These are phyloP conservation scores for Agrotis clavis DNA, from an alignment of 2,888 invertebrate genomes.

Conservation along the genomic window DNA sequence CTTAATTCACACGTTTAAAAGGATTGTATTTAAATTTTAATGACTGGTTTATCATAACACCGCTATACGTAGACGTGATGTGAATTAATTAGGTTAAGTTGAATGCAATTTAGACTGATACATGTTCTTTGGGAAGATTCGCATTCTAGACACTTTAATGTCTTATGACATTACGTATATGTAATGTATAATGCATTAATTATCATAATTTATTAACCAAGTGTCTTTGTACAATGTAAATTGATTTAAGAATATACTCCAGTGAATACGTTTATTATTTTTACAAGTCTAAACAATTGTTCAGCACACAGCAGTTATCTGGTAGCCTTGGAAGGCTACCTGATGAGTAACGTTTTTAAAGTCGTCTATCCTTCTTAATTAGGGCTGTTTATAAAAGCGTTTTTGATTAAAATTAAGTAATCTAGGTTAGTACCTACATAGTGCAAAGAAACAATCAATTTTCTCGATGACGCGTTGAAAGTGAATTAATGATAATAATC, in stretches of 20 bases:
- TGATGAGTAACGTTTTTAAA: not conserved
- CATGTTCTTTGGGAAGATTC: not conserved
- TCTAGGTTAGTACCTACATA: conserved; percentile 27
- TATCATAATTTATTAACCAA: not conserved
- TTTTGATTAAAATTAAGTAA: not conserved
- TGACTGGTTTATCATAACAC: conserved; percentile 26
- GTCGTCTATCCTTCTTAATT: not conserved
- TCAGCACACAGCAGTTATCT: too few species aligned
- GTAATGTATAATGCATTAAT: not conserved
- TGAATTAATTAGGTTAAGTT: conserved; percentile 28
- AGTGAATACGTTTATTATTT: not conserved
- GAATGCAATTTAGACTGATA: conserved; percentile 12
- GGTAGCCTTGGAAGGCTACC: too few species aligned
- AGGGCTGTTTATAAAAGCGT: too few species aligned
- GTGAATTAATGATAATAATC: conserved; percentile 29
- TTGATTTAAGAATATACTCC: not conserved
- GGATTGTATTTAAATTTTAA: conserved; percentile 66
- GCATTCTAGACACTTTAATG: not conserved
- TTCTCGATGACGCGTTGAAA: conserved; percentile 36
- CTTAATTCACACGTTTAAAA: not conserved
- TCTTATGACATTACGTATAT: not conserved
- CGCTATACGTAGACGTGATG: conserved; percentile 27
- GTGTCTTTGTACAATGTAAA: not conserved
- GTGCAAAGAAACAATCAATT: conserved; percentile 27
- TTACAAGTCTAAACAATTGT: not conserved